Evolutionary conservation across 2,888 invertebrate genomes (phyloP), one percentile per base, ranked within the genome.

Genomic region (Lycaena phlaeas): DNA sequence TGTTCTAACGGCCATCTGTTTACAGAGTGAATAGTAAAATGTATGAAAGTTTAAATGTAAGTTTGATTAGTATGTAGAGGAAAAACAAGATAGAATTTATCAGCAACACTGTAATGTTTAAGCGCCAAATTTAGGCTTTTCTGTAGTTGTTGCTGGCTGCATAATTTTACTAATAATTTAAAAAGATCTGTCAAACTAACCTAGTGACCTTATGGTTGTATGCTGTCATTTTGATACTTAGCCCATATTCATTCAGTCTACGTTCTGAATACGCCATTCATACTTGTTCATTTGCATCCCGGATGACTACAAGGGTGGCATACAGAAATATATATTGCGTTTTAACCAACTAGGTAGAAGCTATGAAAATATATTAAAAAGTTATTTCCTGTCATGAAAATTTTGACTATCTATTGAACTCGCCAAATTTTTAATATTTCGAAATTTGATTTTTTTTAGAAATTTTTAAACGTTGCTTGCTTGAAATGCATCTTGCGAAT

Each of bases 211-310:
- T 43, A 30, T 18, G 28, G 29, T 39, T 36, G 14, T 31, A 31
- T 31, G 37, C 40, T 12, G 18, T 34, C 34, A 34, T 37, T 29
- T 39, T 39, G 31, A 39, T 39, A 40, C 40, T 40, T 31, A 26
- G 40, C 40, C 31, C 31, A 40, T 40, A 40, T 31, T 40, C 40
- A 40, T 40, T 40, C 40, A 40, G 31, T 17, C 11, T 18, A 17
- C 38, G 28, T 28, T 38, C 39, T 40, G 39, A 40, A 40, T 40
- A 40, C 30, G 26, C 30, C 38, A 38, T 38, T 40, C 39, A 40
- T 40, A 31, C 39, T 40, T 26, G 39, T 26, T 31, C 39, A 26
- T 40, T 40, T 40, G 31, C 39, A 31, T 40, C 26, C 28, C 31
- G 26, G 31, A 30, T 40, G 39, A 40, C 39, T 30, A 25, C 36